Evolutionary conservation across 2,113 vertebrate species (phyloP).

Genomic region (Silurus meridionalis): DNA sequence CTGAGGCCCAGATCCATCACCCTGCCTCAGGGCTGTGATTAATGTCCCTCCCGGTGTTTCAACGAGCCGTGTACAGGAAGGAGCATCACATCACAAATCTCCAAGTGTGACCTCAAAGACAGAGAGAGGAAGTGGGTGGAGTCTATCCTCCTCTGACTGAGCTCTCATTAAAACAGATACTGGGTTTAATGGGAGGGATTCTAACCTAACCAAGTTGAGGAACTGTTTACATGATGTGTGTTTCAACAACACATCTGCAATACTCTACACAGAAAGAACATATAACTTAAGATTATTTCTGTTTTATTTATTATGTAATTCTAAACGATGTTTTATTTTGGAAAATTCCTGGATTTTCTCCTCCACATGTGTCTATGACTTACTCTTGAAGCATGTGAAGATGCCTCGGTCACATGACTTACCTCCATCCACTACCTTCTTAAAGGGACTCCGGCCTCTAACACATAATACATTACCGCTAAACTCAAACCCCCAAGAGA

Average conservation of each 20-base stretch:
- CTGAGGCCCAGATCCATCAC: conserved; percentile 48
- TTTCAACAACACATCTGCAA: conserved; percentile 16
- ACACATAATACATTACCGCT: too few species aligned
- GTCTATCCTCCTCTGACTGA: conserved; percentile 28
- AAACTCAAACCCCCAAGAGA: too few species aligned
- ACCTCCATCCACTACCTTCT: too few species aligned
- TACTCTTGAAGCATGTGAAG: too few species aligned
- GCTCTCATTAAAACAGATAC: conserved; percentile 16
- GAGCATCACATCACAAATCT: conserved; percentile 16
- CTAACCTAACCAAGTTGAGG: neutral
- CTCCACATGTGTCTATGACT: too few species aligned
- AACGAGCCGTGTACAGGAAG: conserved; percentile 37
- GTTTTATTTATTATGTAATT: too few species aligned
- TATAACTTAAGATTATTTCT: too few species aligned
- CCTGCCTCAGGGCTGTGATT: conserved; percentile 36
- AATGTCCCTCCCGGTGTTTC: conserved; percentile 36
- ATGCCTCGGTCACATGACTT: too few species aligned
- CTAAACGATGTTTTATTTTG: too few species aligned
- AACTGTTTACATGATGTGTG: neutral
- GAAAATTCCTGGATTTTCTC: too few species aligned
- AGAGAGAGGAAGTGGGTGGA: neutral
- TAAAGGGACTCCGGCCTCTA: too few species aligned
- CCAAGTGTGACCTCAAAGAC: neutral
- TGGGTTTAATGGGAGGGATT: conserved; percentile 21
- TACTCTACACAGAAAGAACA: neutral